Evolutionary conservation across 2,888 invertebrate genomes (phyloP).

Genomic region (Hydropsyche betteni): DNA sequence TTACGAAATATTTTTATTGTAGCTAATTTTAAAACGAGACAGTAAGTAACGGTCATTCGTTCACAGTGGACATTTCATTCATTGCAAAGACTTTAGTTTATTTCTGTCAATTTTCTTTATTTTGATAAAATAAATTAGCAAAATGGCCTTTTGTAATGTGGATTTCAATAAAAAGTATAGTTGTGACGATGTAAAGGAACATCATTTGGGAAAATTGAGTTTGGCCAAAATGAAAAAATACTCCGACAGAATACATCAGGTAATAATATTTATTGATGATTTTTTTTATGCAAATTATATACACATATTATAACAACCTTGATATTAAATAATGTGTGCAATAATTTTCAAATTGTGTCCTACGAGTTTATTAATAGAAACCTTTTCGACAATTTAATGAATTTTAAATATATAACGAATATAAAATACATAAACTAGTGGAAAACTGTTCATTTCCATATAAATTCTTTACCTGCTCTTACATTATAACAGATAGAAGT

Average conservation of each 20-base stretch:
- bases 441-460: background rate
- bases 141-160: no score
- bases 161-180: background rate
- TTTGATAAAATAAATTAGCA: no score
- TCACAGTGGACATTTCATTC: no score
- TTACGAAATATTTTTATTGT: no score
- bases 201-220: conserved; percentile 29
- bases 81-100: no score
- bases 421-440: background rate
- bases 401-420: background rate
- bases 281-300: no score
- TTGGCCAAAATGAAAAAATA: conserved; percentile 18
- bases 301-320: no score
- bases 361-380: no score
- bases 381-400: no score
- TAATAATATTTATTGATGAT: background rate
- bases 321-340: background rate
- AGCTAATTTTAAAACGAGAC: no score
- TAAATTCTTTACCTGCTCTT: background rate
- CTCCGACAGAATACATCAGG: conserved; percentile 15
- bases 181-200: background rate
- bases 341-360: background rate
- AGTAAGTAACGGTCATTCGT: no score
- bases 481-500: conserved; percentile 58
- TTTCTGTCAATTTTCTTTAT: no score